Evolutionary conservation across 2,113 vertebrate species (phyloP).

Genomic region (Ovis aries): DNA sequence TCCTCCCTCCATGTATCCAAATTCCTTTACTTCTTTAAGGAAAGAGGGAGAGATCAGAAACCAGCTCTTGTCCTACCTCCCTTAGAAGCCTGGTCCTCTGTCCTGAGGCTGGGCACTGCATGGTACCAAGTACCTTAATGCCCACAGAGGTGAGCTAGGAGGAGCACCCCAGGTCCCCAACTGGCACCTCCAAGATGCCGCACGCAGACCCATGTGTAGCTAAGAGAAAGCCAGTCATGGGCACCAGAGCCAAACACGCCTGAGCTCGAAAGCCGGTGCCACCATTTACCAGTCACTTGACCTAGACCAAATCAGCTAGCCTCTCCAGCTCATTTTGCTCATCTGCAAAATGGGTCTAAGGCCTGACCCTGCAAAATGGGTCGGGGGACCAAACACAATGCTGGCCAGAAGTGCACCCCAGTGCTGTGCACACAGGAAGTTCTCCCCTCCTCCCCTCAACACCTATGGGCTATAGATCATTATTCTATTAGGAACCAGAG

Average conservation of each 20-base stretch:
- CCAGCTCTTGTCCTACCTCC: not conserved
- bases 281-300: not conserved
- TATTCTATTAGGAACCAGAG: not conserved
- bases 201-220: not conserved
- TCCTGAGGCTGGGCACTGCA: not conserved
- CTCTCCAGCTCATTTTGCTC: not conserved
- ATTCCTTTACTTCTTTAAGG: not conserved
- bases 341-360: not conserved
- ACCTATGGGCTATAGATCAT: not conserved
- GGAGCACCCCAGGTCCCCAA: not conserved
- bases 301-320: not conserved
- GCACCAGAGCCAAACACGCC: not conserved
- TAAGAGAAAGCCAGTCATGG: not conserved
- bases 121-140: not conserved
- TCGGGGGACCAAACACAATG: accelerated
- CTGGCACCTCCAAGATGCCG: not conserved
- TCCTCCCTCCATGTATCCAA: not conserved
- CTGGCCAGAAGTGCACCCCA: not conserved
- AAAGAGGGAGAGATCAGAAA: not conserved
- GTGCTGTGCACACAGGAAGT: not conserved
- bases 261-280: not conserved
- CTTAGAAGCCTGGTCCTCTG: not conserved
- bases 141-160: not conserved
- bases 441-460: not conserved
- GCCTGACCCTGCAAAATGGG: not conserved